Evolutionary conservation across 2,888 invertebrate genomes (phyloP).

Genomic region (Crepidodera aurea): DNA sequence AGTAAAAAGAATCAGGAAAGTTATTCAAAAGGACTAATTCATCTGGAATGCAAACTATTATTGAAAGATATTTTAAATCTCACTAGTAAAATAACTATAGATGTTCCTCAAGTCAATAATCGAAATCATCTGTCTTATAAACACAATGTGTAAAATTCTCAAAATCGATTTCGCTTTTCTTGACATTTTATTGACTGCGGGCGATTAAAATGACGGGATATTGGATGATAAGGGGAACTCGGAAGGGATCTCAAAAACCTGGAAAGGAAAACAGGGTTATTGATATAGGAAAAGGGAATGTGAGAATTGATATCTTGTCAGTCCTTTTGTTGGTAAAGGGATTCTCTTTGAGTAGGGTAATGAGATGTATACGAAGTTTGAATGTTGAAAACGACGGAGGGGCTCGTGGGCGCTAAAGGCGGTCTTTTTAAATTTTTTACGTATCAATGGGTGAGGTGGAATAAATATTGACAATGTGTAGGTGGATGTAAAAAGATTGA

Average conservation of each 20-base stretch:
- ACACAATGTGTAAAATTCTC: neutral
- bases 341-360: constrained; percentile 30
- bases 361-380: constrained; percentile 32
- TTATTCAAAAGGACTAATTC: too few species aligned
- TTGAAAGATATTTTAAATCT: too few species aligned
- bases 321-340: constrained; percentile 29
- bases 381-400: constrained; percentile 13
- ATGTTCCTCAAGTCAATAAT: too few species aligned
- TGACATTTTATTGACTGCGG: constrained; percentile 21
- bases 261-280: constrained; percentile 30
- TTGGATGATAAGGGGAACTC: constrained; percentile 25
- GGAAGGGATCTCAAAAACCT: constrained; percentile 25
- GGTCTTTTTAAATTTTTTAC: constrained; percentile 16
- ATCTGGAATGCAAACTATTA: too few species aligned
- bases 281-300: constrained; percentile 29
- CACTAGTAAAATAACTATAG: too few species aligned
- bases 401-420: constrained; percentile 9
- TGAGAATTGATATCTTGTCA: constrained; percentile 32
- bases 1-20: too few species aligned
- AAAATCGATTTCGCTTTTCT: constrained; percentile 1
- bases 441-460: constrained; percentile 7
- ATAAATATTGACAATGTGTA: constrained; percentile 30
- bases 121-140: too few species aligned
- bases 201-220: constrained; percentile 28
- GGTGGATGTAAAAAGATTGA: too few species aligned